These are phyloP conservation scores for Psittacara wagleri DNA, from an alignment of 2,113 vertebrate species.

Conservation along the genomic window DNA sequence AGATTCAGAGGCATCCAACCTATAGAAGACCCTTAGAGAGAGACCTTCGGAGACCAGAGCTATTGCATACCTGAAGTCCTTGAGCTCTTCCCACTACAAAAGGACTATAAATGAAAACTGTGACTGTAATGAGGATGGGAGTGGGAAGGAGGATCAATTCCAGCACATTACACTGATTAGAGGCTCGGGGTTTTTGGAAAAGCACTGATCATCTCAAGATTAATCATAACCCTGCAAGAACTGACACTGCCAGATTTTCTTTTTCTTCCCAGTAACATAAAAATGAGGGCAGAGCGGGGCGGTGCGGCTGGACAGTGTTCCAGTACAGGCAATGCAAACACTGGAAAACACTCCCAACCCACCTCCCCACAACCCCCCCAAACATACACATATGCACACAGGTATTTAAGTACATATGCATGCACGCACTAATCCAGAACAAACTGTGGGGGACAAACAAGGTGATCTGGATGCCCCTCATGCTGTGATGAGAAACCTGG, in stretches of 20 bases:
- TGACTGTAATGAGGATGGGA: background rate
- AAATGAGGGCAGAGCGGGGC: background rate
- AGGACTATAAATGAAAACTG: background rate
- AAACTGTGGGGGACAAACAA: background rate
- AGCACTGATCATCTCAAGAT: background rate
- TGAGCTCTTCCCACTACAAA: background rate
- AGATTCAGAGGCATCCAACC: background rate
- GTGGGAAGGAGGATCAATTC: background rate
- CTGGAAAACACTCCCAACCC: background rate
- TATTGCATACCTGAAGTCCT: background rate
- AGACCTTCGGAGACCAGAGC: background rate
- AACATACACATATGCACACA: background rate
- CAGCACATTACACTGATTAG: background rate
- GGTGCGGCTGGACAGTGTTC: background rate
- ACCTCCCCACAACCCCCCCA: background rate
- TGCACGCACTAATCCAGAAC: background rate
- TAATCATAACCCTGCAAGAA: background rate
- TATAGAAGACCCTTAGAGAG: background rate
- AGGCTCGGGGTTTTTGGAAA: background rate
- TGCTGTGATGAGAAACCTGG: background rate
- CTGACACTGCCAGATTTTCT: background rate
- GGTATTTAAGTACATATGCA: background rate
- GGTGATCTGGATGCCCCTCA: background rate
- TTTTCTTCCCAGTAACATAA: background rate
- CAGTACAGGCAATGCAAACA: accelerated